Evolutionary conservation across 1,140 invertebrate species (phyloP).

Genomic region (Cherax quadricarinatus): DNA sequence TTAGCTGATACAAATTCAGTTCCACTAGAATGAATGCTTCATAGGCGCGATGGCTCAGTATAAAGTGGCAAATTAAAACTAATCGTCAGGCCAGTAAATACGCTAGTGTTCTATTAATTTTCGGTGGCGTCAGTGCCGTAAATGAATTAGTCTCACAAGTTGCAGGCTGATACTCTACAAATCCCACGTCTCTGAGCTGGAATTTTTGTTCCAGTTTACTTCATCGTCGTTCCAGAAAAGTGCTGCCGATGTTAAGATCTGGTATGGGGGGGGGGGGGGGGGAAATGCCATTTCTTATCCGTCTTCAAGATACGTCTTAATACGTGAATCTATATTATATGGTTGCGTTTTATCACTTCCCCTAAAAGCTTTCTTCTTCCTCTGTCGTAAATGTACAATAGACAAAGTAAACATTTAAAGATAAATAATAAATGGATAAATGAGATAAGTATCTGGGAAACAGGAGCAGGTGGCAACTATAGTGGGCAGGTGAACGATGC

Average conservation of each 20-base stretch:
- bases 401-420: no score
- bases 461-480: not conserved
- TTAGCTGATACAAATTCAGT: constrained; percentile 15
- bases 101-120: constrained; percentile 45
- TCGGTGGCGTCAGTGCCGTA: constrained; percentile 56
- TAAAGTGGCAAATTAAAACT: not conserved
- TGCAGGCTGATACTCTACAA: constrained; percentile 64
- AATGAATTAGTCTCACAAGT: constrained; percentile 70
- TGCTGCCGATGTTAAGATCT: constrained; percentile 1
- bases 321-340: not conserved
- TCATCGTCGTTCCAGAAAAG: constrained; percentile 62
- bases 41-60: not conserved
- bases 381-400: no score
- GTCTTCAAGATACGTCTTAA: not conserved
- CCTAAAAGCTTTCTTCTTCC: not conserved
- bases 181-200: constrained; percentile 45
- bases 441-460: not conserved
- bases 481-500: constrained; percentile 61
- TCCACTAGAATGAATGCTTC: not conserved
- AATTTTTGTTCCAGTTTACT: constrained; percentile 56
- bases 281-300: constrained; percentile 34
- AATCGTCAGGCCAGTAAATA: constrained; percentile 39
- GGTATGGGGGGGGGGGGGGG: not conserved
- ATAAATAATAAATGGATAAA: not conserved
- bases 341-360: no score